These are phyloP conservation scores for Allophyes oxyacanthae DNA, from an alignment of 2,888 invertebrate species.

Conservation along the genomic window DNA sequence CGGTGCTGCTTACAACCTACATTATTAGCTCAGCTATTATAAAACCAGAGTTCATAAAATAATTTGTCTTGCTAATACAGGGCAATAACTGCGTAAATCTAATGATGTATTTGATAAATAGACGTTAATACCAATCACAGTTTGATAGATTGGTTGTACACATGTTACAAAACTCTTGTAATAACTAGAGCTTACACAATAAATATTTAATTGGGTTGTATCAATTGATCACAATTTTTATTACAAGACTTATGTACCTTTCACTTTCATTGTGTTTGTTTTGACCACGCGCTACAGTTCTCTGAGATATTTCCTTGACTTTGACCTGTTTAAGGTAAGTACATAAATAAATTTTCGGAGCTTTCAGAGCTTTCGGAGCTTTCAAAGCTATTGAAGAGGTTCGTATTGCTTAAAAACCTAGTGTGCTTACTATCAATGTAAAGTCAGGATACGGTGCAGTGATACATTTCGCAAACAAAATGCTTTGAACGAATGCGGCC, in stretches of 20 bases:
- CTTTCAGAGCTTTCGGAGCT: too few species aligned
- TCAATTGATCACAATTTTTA: slow-evolving; percentile 82
- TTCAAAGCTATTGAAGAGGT: too few species aligned
- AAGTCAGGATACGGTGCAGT: too few species aligned
- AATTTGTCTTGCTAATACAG: slow-evolving; percentile 7
- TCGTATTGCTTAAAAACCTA: too few species aligned
- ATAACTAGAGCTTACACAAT: slow-evolving; percentile 81
- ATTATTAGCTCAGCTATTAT: slow-evolving; percentile 9
- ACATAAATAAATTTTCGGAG: too few species aligned
- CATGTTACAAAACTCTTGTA: slow-evolving; percentile 78
- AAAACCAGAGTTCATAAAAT: slow-evolving; percentile 1
- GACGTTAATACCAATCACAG: slow-evolving; percentile 69
- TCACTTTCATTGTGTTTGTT: slow-evolving; percentile 80
- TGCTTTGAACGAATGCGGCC: too few species aligned
- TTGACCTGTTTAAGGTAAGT: slow-evolving; percentile 13
- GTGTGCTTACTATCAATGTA: too few species aligned
- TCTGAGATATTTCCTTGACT: slow-evolving; percentile 18
- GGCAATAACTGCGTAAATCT: slow-evolving; percentile 45
- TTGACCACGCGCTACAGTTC: slow-evolving; percentile 55
- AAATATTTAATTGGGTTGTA: slow-evolving; percentile 82
- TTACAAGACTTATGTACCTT: slow-evolving; percentile 77
- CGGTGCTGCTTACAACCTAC: background rate
- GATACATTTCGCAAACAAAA: too few species aligned
- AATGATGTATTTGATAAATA: slow-evolving; percentile 80
- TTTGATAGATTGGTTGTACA: slow-evolving; percentile 75